Percentiles rank a stretch among this genome's conserved stretches.
phyloP scores from a whole-genome alignment of 2,888 invertebrate genomes.

The Eueremaeus valkanovi region DNA sequence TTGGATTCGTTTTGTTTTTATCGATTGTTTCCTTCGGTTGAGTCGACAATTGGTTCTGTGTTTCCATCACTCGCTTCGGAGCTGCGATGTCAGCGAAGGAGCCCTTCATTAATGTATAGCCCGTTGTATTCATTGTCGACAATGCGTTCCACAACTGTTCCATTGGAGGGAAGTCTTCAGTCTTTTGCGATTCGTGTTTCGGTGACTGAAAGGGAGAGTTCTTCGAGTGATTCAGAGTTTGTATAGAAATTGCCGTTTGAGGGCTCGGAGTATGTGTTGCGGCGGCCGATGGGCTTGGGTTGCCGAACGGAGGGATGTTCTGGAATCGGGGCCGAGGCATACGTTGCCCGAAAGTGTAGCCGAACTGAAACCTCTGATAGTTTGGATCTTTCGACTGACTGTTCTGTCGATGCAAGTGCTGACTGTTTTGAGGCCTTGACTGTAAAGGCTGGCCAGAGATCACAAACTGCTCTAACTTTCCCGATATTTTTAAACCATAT shows the following conservation, averaged over 20 bases:
- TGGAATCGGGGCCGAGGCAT: neutral
- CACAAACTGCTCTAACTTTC: conserved; percentile 14
- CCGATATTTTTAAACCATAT: conserved; percentile 55
- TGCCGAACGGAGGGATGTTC: neutral
- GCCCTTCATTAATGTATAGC: neutral
- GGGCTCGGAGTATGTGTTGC: neutral
- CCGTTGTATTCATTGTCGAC: neutral
- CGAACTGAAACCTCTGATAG: conserved; percentile 2
- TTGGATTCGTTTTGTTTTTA: neutral
- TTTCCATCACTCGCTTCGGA: neutral
- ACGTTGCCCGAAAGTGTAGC: neutral
- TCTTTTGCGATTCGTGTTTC: conserved; percentile 13
- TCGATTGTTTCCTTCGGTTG: neutral
- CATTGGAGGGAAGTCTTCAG: conserved; percentile 22
- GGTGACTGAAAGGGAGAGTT: conserved; percentile 38
- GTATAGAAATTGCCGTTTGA: neutral
- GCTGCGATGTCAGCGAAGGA: conserved; percentile 24
- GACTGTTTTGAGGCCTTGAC: neutral
- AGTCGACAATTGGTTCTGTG: neutral
- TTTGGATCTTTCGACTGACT: neutral
- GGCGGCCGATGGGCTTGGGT: neutral
- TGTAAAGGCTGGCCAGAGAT: conserved; percentile 37
- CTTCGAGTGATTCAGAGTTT: conserved; percentile 35
- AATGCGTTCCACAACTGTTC: conserved; percentile 11
- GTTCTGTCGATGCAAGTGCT: neutral